Evolutionary conservation across 2,113 vertebrate species (phyloP).

Genomic region (Passer domesticus): DNA sequence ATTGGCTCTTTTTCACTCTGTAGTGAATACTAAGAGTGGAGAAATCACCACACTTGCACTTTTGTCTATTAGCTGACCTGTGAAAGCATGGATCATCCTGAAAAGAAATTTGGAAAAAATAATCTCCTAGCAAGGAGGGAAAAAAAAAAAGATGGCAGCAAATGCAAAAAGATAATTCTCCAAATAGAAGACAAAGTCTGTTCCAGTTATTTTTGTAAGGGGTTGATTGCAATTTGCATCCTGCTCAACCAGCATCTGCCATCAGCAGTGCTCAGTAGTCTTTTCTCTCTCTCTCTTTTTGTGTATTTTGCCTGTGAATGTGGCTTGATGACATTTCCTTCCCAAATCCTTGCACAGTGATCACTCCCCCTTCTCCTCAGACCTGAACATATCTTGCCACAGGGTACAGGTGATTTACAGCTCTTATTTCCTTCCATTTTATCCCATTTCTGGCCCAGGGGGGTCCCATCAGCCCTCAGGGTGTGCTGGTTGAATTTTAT

Average conservation of each 20-base stretch:
- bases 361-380: not conserved
- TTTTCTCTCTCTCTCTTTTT: not conserved
- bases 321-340: slow-evolving; percentile 61
- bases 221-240: slow-evolving; percentile 71
- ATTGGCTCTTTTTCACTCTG: not conserved
- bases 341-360: not conserved
- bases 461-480: not conserved
- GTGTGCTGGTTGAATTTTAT: not conserved
- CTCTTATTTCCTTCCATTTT: not conserved
- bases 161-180: slow-evolving; percentile 32
- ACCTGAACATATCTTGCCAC: not conserved
- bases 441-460: rapidly evolving
- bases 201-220: slow-evolving; percentile 70
- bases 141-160: not conserved
- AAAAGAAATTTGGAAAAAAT: not conserved
- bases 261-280: slow-evolving; percentile 37
- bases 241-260: slow-evolving; percentile 64
- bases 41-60: not conserved
- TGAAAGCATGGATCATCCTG: not conserved
- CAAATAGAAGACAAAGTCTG: slow-evolving; percentile 62
- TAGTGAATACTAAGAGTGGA: not conserved
- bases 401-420: not conserved
- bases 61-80: not conserved
- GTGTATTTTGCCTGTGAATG: slow-evolving; percentile 58
- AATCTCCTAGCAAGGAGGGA: not conserved